Percentiles rank a stretch among this genome's conserved stretches.
Conservation (phyloP, 64 coral and sea anemone species). For the Montipora capricornis region DNA sequence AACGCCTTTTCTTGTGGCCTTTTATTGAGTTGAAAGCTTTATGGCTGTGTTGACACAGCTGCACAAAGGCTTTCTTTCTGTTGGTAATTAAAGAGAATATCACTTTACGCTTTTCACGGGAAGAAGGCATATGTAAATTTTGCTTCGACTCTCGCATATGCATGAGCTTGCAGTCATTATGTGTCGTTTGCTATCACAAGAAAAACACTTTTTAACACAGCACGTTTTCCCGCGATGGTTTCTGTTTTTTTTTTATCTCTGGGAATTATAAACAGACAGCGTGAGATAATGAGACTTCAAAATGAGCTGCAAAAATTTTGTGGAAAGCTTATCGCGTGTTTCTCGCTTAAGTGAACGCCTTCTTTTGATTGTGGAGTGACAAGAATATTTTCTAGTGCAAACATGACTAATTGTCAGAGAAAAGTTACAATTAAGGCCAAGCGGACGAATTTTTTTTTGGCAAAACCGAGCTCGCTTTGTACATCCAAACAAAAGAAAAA, state of each 20-base stretch:
- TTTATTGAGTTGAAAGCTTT: slow-evolving; percentile 99
- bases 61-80: slow-evolving; percentile 97
- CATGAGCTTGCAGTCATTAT: slow-evolving; percentile 79
- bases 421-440: slow-evolving; percentile 96
- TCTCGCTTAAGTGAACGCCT: slow-evolving; percentile 72
- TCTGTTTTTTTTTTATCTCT: slow-evolving; percentile 65
- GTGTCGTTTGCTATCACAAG: slow-evolving; percentile 73
- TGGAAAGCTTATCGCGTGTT: slow-evolving; percentile 76
- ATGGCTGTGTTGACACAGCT: slow-evolving; percentile 99
- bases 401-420: slow-evolving; percentile 97
- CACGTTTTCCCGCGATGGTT: slow-evolving; percentile 57
- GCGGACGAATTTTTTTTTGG: slow-evolving; percentile 65
- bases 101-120: slow-evolving; percentile 93
- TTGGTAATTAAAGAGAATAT: slow-evolving; percentile 99
- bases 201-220: slow-evolving; percentile 52
- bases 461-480: slow-evolving; percentile 61
- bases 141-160: slow-evolving; percentile 63
- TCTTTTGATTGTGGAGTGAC: slow-evolving; percentile 84
- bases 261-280: slow-evolving; percentile 70
- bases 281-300: slow-evolving; percentile 79
- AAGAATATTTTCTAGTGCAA: slow-evolving; percentile 78
- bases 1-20: slow-evolving; percentile 95
- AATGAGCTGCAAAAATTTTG: slow-evolving; percentile 69
- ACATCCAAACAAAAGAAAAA: slow-evolving; percentile 79
- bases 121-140: slow-evolving; percentile 95